A percentile compares a stretch with the other conserved stretches of the same genome.
Conservation (phyloP, 2,113 vertebrate species). For the Takifugu flavidus region DNA sequence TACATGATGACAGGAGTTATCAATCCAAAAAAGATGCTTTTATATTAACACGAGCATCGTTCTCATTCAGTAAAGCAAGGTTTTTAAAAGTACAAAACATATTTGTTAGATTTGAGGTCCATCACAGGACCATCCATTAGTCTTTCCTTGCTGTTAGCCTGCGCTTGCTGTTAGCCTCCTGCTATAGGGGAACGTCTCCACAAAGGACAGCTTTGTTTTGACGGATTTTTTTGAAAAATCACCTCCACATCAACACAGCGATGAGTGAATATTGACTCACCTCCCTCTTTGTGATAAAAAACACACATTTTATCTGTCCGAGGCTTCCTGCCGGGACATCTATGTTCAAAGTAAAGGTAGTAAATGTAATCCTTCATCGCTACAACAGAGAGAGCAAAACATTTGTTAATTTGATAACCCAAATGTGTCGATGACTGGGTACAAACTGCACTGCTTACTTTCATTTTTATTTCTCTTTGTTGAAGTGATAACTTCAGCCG, state of each 20-base stretch:
- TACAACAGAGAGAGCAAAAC: conserved; percentile 43
- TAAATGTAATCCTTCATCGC: conserved; percentile 59
- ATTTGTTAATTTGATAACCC: not conserved
- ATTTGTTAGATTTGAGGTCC: too few species aligned
- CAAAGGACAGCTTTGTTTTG: too few species aligned
- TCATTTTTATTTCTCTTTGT: not conserved
- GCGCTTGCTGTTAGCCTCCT: too few species aligned
- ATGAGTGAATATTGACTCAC: conserved; percentile 38
- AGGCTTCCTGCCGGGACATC: not conserved
- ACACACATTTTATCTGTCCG: conserved; percentile 58
- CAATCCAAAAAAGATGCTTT: too few species aligned
- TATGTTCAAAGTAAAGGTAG: conserved; percentile 72
- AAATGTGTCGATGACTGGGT: not conserved
- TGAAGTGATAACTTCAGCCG: conserved; percentile 22
- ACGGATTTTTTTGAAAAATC: too few species aligned
- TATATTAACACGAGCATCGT: too few species aligned
- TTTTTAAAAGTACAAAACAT: too few species aligned
- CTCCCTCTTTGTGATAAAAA: conserved; percentile 64
- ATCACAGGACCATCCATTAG: too few species aligned
- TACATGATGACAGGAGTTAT: too few species aligned
- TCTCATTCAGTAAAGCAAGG: too few species aligned
- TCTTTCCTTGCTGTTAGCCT: too few species aligned
- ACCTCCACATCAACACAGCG: not conserved
- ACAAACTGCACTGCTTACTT: not conserved
- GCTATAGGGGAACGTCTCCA: too few species aligned